These are phyloP conservation scores for Gymnothorax javanicus DNA, from an alignment of 2,797 vertebrate genomes.

Conservation along the genomic window DNA sequence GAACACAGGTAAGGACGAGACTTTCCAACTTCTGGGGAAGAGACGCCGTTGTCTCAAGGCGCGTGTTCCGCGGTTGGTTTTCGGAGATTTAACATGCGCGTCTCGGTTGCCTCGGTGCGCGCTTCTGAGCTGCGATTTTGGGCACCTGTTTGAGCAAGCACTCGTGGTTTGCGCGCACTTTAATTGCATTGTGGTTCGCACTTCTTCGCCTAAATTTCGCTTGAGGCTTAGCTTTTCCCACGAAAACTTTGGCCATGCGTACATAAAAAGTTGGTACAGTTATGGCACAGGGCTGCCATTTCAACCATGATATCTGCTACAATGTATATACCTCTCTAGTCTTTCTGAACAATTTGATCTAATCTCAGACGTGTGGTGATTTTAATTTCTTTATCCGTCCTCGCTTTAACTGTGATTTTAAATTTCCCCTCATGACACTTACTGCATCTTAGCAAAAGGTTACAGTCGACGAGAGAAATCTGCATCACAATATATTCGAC, in stretches of 20 bases:
- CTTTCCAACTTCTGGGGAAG: not conserved
- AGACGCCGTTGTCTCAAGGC: not conserved
- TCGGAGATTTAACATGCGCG: conserved; percentile 16
- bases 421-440: not conserved
- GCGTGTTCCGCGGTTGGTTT: not conserved
- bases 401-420: not conserved
- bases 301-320: not conserved
- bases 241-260: not conserved
- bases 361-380: not conserved
- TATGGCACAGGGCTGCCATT: not conserved
- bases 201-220: not conserved
- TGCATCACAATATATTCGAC: not conserved
- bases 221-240: not conserved
- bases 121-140: conserved; percentile 15
- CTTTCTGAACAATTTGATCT: not conserved
- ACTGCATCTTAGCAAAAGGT: not conserved
- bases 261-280: not conserved
- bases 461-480: not conserved
- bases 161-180: conserved; percentile 41
- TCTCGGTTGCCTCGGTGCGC: conserved; percentile 35
- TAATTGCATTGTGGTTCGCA: not conserved
- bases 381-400: not conserved
- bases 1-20: conserved; percentile 69
- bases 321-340: not conserved
- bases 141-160: conserved; percentile 45